Evolutionary conservation across 1,140 invertebrate genomes (phyloP), one percentile per base, ranked within the genome.

Genomic region (Drosophila willistoni): DNA sequence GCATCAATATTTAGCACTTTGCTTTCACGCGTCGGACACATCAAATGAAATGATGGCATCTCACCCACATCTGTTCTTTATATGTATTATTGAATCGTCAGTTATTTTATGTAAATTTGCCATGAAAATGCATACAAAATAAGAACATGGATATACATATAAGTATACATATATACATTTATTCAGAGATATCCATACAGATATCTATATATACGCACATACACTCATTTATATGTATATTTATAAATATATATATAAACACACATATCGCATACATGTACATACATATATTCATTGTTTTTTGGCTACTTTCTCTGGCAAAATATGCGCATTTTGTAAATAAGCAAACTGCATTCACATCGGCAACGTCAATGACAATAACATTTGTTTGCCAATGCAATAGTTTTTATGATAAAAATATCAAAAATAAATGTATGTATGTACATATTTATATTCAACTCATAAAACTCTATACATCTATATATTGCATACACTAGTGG

Each of bases 1-100:
- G 17, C 44, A 51, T 51, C 17, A 51, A 51, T 51, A 51, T 51
- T 51, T 51, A 51, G 44, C 44, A 51, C 44, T 51, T 51, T 51
- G 44, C 44, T 51, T 51, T 51, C 17, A 51, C 44, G 44, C 44
- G 44, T 51, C 19, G 44, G 19, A 22, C 7, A 51, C 44, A 51
- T 51, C 7, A 47, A 47, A 19, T 47, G 2, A 47, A 19, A 47
- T 47, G n/a, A 17, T 47, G 42, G n/a, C 42, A 47, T 17, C n/a
- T 47, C 44, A 7, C 44, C 44, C 44, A 47, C 36, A 39, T 39
- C 12, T 19, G 44, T 7, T 47, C 44, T 47, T 47, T 2, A 47
- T 19, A 17, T 47, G 44, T 51, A 51, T 19, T 51, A 51, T 51
- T 51, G 44, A 51, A 51, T 51, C 44, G 17, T 51, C 44, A 51